Evolutionary conservation across 2,113 vertebrate genomes (phyloP).

Genomic region (Mesoclemmys tuberculata): DNA sequence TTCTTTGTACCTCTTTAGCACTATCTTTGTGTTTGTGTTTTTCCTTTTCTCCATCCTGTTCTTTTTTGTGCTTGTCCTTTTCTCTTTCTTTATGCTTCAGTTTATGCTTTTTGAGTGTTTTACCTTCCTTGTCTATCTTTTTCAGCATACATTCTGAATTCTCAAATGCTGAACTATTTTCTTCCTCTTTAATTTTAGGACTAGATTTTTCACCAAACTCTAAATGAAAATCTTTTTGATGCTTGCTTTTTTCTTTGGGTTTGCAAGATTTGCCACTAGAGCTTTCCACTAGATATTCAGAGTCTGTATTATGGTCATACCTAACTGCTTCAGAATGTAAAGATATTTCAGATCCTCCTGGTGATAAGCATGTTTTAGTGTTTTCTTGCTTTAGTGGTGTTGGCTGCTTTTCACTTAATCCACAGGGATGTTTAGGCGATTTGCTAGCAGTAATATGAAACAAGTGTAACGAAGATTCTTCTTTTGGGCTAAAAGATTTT

Average conservation of each 20-base stretch:
- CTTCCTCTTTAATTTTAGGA: constrained; percentile 88
- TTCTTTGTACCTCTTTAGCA: constrained; percentile 90
- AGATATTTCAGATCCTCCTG: constrained; percentile 84
- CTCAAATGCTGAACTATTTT: constrained; percentile 85
- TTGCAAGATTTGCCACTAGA: constrained; percentile 93
- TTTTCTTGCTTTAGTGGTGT: constrained; percentile 95
- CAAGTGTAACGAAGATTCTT: constrained; percentile 94
- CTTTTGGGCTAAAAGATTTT: constrained; percentile 95
- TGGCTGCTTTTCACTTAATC: constrained; percentile 90
- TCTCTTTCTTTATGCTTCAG: constrained; percentile 93
- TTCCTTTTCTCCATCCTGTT: constrained; percentile 90
- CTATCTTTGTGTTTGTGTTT: constrained; percentile 89
- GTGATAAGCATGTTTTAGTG: constrained; percentile 88
- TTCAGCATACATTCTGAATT: constrained; percentile 84
- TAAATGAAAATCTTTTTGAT: constrained; percentile 89
- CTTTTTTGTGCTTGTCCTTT: constrained; percentile 94
- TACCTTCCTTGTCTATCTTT: constrained; percentile 92
- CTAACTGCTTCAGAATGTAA: constrained; percentile 85
- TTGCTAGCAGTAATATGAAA: constrained; percentile 93
- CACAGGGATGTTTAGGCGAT: constrained; percentile 92
- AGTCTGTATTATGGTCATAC: constrained; percentile 89
- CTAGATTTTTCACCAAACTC: constrained; percentile 88
- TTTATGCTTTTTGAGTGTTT: constrained; percentile 96
- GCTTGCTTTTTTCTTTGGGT: constrained; percentile 97
- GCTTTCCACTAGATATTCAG: constrained; percentile 91